Evolutionary conservation across 2,797 vertebrate species (phyloP).

Genomic region (Phataginus tricuspis): DNA sequence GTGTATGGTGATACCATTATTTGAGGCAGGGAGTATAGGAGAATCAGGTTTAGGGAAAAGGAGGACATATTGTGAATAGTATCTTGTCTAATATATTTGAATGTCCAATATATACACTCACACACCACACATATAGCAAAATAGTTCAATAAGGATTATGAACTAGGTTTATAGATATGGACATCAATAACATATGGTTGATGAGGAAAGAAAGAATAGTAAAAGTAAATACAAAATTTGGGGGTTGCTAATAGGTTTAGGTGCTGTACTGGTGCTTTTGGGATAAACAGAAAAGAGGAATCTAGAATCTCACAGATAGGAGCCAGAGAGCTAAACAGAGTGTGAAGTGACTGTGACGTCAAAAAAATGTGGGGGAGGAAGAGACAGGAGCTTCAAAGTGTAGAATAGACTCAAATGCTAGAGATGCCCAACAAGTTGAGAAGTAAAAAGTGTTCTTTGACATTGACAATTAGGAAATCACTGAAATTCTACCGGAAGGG

Average conservation of each 20-base stretch:
- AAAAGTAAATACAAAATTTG: slow-evolving; percentile 10
- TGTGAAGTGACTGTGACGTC: not conserved
- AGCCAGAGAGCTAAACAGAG: not conserved
- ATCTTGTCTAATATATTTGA: slow-evolving; percentile 30
- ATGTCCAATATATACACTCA: not conserved
- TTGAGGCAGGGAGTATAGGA: not conserved
- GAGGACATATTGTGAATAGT: not conserved
- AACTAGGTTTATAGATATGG: not conserved
- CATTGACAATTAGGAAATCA: not conserved
- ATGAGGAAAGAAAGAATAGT: not conserved
- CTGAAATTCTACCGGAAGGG: slow-evolving; percentile 13
- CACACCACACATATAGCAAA: not conserved
- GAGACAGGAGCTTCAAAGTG: not conserved
- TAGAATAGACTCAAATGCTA: not conserved
- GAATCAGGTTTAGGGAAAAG: not conserved
- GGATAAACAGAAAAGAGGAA: not conserved
- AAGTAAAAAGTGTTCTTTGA: not conserved
- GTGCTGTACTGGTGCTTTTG: not conserved
- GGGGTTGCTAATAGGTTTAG: not conserved
- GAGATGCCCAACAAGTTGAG: not conserved
- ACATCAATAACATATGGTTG: not conserved
- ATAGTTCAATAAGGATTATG: not conserved
- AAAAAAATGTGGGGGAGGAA: not conserved
- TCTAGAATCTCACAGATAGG: not conserved
- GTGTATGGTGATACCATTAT: not conserved